These are phyloP conservation scores for Acleris laterana DNA, from an alignment of 2,888 invertebrate species.

Conservation along the genomic window DNA sequence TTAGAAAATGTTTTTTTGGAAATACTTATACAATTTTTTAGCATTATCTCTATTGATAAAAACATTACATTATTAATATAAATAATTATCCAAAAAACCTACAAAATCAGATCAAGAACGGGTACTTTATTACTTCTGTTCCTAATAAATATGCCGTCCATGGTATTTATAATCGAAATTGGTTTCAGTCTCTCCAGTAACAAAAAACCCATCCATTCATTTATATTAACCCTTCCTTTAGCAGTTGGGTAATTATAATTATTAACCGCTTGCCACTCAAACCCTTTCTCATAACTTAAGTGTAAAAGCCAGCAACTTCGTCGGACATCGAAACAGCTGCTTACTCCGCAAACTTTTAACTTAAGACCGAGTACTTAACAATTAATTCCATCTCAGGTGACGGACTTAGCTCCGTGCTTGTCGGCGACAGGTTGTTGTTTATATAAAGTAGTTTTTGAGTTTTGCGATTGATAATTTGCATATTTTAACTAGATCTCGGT, in stretches of 20 bases:
- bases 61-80: too few relatives aligned
- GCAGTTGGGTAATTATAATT: not conserved
- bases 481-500: slow-evolving; percentile 10
- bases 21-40: too few relatives aligned
- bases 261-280: slow-evolving; percentile 2
- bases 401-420: slow-evolving; percentile 11
- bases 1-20: too few relatives aligned
- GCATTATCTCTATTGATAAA: too few relatives aligned
- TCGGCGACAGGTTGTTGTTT: slow-evolving; percentile 21
- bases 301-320: slow-evolving; percentile 12
- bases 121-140: too few relatives aligned
- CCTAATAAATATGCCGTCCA: too few relatives aligned
- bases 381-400: slow-evolving; percentile 30
- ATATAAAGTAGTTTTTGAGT: slow-evolving; percentile 23
- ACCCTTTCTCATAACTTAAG: slow-evolving; percentile 21
- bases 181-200: too few relatives aligned
- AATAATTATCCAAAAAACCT: too few relatives aligned
- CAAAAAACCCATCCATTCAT: too few relatives aligned
- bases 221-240: too few relatives aligned
- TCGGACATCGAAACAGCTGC: slow-evolving; percentile 25
- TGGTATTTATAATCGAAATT: too few relatives aligned
- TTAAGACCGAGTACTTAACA: slow-evolving; percentile 23
- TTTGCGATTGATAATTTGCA: slow-evolving; percentile 15
- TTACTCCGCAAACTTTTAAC: slow-evolving; percentile 18
- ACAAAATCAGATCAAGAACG: too few relatives aligned